These are phyloP conservation scores for Tetramorium parvispinum DNA, from an alignment of 1,140 invertebrate species.

Conservation along the genomic window DNA sequence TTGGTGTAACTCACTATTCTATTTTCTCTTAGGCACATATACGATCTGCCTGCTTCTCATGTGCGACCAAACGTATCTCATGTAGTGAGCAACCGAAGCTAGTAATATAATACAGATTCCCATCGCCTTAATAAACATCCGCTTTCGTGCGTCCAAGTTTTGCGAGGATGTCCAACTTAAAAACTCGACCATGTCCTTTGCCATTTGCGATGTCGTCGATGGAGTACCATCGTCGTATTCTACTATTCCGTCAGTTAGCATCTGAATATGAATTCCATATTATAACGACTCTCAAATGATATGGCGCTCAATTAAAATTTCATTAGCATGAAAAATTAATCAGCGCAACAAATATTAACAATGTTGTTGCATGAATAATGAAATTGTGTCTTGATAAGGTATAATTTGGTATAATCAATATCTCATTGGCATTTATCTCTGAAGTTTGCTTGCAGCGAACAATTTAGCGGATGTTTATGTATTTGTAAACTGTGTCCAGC, in stretches of 20 bases:
- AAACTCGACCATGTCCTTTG: conserved; percentile 98
- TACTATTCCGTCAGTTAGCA: conserved; percentile 88
- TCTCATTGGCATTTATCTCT: neutral
- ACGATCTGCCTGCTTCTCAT: conserved; percentile 47
- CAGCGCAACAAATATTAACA: conserved; percentile 2
- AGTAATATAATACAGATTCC: conserved; percentile 87
- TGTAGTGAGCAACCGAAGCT: conserved; percentile 89
- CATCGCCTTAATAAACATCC: conserved; percentile 92
- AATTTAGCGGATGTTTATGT: neutral
- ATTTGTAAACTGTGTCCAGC: neutral
- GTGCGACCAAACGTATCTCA: conserved; percentile 77
- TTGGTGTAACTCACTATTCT: neutral
- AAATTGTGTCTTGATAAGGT: neutral
- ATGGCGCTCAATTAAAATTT: neutral
- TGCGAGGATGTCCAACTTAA: conserved; percentile 96
- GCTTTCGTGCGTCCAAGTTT: conserved; percentile 95
- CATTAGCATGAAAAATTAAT: neutral
- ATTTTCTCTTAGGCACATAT: conserved; percentile 46
- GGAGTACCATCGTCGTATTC: conserved; percentile 95
- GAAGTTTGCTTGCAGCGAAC: neutral
- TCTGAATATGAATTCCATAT: conserved; percentile 50
- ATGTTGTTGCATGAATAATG: neutral
- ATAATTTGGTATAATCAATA: neutral
- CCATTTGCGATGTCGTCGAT: conserved; percentile 96
- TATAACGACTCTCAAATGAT: neutral